Base-by-base conservation (phyloP, 2,797 vertebrate genomes). In the Acanthornis magna region DNA sequence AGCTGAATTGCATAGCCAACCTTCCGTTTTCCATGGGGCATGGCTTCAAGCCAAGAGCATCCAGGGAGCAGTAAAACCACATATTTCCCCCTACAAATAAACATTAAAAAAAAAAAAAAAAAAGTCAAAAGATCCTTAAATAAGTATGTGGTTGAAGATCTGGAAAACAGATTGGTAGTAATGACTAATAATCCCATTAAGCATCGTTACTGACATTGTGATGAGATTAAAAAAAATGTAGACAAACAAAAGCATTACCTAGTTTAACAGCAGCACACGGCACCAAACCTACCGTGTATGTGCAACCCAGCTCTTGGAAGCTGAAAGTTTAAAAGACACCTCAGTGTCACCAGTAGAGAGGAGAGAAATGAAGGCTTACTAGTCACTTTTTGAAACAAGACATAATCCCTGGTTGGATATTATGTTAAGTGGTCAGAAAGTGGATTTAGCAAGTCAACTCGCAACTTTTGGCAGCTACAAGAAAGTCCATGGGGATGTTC, bases 161-260 rank as follows among this genome's bases (percentile, higher is more conserved):
- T 61, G 54, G 78, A 81, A 66, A 75, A 72, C 17, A 50, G 66
- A 84, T 47, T 0, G 0, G 38, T 3, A 65, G 43, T 54, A 65
- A 51, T 55, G 50, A 77, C 51, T 75, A 80, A 65, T 11, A 90
- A 65, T 19, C 14, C 38, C 25, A 21, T 36, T 58, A 62, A 47
- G 13, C 47, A 29, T 7, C 0, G 9, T 45, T 74, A 42, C 53
- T 50, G 70, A 72, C 61, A 65, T 57, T 17, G 50, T 13, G 14
- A 16, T 11, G 11, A 88, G 80, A 79, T 7, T 10, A 50, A 77
- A 63, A 83, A 47, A 81, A 88, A 27, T 6, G n/a, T 34, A 74
- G 72, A 70, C 7, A 54, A 75, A 77, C 0, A 0, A 42, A 77
- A 83, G 26, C 19, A 67, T 9, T 0, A 0, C 25, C 34, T 45